These are phyloP conservation scores for Drosophila lutescens DNA, from an alignment of 2,888 invertebrate genomes.

Conservation along the genomic window DNA sequence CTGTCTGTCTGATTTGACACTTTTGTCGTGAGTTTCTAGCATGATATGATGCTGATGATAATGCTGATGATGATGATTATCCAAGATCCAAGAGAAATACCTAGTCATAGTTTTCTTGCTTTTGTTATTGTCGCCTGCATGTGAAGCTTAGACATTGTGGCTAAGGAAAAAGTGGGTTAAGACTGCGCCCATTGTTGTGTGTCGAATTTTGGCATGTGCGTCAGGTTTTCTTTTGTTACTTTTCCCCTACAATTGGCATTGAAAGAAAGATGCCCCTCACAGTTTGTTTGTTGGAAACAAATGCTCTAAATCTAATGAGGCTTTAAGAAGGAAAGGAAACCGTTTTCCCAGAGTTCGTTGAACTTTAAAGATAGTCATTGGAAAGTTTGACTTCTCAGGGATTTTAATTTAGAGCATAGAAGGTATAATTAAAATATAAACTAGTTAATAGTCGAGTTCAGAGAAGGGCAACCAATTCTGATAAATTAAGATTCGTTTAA, in stretches of 20 bases:
- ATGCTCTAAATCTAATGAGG: constrained; percentile 21
- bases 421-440: not conserved
- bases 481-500: not conserved
- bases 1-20: constrained; percentile 40
- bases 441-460: accelerated
- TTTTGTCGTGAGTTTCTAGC: constrained; percentile 24
- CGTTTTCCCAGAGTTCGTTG: not conserved
- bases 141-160: constrained; percentile 35
- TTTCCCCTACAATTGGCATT: constrained; percentile 30
- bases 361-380: constrained; percentile 3
- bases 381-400: not conserved
- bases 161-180: constrained; percentile 60
- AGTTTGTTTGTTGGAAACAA: constrained; percentile 1
- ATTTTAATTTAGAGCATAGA: not conserved
- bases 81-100: constrained; percentile 24
- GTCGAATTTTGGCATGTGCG: constrained; percentile 25
- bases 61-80: constrained; percentile 14
- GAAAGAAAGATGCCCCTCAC: constrained; percentile 22
- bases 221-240: constrained; percentile 23
- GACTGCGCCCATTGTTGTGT: constrained; percentile 44
- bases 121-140: constrained; percentile 9
- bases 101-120: constrained; percentile 39
- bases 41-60: constrained; percentile 11
- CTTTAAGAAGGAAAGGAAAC: constrained; percentile 1
- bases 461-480: not conserved